These are phyloP conservation scores for Nemotelus pantherinus DNA, from an alignment of 2,888 invertebrate genomes.

Conservation along the genomic window DNA sequence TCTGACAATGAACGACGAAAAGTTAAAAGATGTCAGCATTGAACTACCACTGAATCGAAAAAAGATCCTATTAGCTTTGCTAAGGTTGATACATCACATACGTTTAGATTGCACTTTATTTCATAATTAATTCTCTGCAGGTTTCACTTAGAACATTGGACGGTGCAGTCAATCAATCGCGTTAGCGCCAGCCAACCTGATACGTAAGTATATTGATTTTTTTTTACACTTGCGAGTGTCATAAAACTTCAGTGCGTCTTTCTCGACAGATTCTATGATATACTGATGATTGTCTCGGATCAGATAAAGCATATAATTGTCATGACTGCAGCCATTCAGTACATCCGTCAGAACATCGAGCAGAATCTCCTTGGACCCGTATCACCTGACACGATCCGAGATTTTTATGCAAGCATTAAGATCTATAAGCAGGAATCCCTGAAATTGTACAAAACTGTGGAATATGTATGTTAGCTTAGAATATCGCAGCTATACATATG, in stretches of 20 bases:
- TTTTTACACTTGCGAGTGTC: too few relatives aligned
- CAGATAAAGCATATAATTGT: slow-evolving; percentile 61
- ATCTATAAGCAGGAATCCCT: slow-evolving; percentile 56
- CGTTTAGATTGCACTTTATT: neutral
- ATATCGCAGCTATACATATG: neutral
- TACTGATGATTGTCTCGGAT: slow-evolving; percentile 61
- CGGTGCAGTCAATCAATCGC: slow-evolving; percentile 58
- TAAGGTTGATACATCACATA: slow-evolving; percentile 57
- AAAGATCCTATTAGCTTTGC: slow-evolving; percentile 59
- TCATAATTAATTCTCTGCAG: slow-evolving; percentile 52
- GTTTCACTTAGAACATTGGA: slow-evolving; percentile 63
- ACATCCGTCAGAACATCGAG: slow-evolving; percentile 55
- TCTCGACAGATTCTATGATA: slow-evolving; percentile 60
- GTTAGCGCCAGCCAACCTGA: slow-evolving; percentile 55
- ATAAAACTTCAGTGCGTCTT: too few relatives aligned
- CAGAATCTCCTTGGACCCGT: slow-evolving; percentile 55
- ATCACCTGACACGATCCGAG: neutral
- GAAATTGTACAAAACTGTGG: slow-evolving; percentile 57
- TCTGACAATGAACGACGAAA: slow-evolving; percentile 58
- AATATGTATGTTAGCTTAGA: slow-evolving; percentile 58
- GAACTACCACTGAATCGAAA: slow-evolving; percentile 58
- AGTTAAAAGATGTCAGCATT: slow-evolving; percentile 58
- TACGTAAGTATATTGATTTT: slow-evolving; percentile 52
- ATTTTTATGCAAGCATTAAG: slow-evolving; percentile 54
- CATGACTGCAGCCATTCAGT: slow-evolving; percentile 58